Evolutionary conservation across 2,888 invertebrate species (phyloP), one percentile per base, ranked within the genome.

Genomic region (Acrobeloides nanus): DNA sequence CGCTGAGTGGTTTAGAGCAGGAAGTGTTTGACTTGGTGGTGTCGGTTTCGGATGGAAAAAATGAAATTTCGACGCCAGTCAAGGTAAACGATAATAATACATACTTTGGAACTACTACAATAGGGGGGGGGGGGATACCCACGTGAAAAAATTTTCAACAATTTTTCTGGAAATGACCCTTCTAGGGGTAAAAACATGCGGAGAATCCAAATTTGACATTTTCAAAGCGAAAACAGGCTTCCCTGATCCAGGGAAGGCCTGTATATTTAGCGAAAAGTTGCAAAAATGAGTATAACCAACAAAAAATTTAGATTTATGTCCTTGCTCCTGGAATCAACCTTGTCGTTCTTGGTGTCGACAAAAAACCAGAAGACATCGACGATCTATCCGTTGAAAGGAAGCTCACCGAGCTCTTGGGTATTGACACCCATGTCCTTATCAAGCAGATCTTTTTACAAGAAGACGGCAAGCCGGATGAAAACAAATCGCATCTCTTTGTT

Each of bases 311-410:
- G 57, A 53, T 70, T 17, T 64, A 64, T 51, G 53, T 54, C 6
- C 46, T 68, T 0, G 57, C 62, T 7, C 62, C 66, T 4, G 64
- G 61, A 32, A 48, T 57, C 6, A 68, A 68, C 41, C 51, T 68
- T 12, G 61, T 65, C 4, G 53, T 65, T 20, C 32, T 70, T 27
- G 61, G 60, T 12, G 46, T 53, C 15, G 59, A 67, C 20, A 46
- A 56, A 15, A 44, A 58, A 5, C 47, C 42, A 24, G 42, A 52
- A 12, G 53, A 62, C 12, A 51, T 70, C 12, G 60, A 68, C 43
- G 62, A 62, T 10, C 34, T 37, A 23, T 31, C 18, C 3, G 39
- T 62, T 0, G 66, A 57, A 31, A 39, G 51, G 24, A 53, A 57
- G 18, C 43, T 62, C 25, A 59, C 51, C 12, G 52, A 55, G 17